Evolutionary conservation across 2,797 vertebrate species (phyloP), one percentile per base, ranked within the genome.

Genomic region (Chloroceryle inda): DNA sequence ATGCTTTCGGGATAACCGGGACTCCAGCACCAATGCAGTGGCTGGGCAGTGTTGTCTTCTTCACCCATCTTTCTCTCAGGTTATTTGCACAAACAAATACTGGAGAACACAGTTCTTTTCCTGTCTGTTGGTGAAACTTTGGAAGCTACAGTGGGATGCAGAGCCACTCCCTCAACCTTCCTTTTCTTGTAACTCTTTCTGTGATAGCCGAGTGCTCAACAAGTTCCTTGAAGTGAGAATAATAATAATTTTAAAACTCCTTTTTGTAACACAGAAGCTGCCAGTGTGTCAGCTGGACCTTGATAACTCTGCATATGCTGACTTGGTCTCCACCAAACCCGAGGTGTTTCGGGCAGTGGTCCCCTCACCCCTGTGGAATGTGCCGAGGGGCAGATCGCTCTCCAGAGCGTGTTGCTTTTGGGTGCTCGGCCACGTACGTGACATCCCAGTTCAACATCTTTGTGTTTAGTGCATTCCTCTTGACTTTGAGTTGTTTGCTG

Each of bases 41-140:
- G 19, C 18, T 29, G 56, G 45, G 23, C 45, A 72, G 2, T 27
- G 47, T 87, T 83, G 79, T 83, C 85, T 95, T 85, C 91, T 94
- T 94, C 89, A 85, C 85, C 89, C 85, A 71, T 94, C 88, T 71
- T 74, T 64, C 44, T 38, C 37, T 85, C 4, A 1, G 27, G 9
- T 13, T 68, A 38, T 85, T 90, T 29, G 44, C 8, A 9, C 20
- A 50, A 69, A 68, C 38, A 74, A 69, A 29, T 22, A 15, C 29
- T 58, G 58, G 53, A 64, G 29, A n/a, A 42, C 11, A 6, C 10
- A 17, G 33, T 29, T 72, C 8, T 29, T 75, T 85, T n/a, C 13
- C 22, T 74, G 16, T 20, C 13, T 74, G 17, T 69, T 45, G 56
- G 8, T 52, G 61, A 49, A 87, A 53, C 10, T 82, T 47, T 11